Percentiles rank a stretch among this genome's conserved stretches.
Conservation (phyloP, 2,113 vertebrate species). For the Tupaia tana region DNA sequence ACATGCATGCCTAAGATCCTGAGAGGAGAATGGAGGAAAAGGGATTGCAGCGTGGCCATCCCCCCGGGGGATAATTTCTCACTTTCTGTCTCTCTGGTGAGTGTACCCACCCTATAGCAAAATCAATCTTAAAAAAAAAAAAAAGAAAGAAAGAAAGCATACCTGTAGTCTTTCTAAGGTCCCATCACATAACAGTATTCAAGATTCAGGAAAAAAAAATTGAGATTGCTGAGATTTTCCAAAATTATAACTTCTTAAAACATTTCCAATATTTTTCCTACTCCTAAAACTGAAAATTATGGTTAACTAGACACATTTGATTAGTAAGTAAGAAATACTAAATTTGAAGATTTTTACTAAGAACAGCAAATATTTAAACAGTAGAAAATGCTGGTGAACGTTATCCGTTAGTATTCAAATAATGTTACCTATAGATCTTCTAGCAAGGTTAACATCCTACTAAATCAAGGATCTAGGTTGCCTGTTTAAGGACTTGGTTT, state of each 20-base stretch:
- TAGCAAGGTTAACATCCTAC: neutral
- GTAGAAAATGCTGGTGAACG: neutral
- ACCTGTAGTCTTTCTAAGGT: neutral
- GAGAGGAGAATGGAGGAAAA: too few species aligned
- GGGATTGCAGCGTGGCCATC: too few species aligned
- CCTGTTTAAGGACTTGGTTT: neutral
- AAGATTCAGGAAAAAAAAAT: constrained; percentile 14
- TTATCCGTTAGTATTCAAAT: neutral
- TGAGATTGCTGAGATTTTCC: neutral
- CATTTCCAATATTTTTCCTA: neutral
- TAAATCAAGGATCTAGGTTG: neutral
- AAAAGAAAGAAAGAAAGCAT: too few species aligned
- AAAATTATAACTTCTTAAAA: constrained; percentile 34
- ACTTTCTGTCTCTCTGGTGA: too few species aligned
- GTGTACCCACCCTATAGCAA: too few species aligned
- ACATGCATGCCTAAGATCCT: too few species aligned
- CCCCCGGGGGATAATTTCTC: too few species aligned
- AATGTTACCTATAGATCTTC: neutral
- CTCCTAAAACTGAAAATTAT: neutral
- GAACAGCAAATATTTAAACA: neutral
- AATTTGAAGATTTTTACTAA: neutral
- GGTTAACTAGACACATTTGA: neutral
- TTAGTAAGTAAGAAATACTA: constrained; percentile 20
- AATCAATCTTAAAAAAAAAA: too few species aligned
- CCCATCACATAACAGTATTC: neutral